These are phyloP conservation scores for Phaedon cochleariae DNA, from an alignment of 2,888 invertebrate genomes.

Conservation along the genomic window DNA sequence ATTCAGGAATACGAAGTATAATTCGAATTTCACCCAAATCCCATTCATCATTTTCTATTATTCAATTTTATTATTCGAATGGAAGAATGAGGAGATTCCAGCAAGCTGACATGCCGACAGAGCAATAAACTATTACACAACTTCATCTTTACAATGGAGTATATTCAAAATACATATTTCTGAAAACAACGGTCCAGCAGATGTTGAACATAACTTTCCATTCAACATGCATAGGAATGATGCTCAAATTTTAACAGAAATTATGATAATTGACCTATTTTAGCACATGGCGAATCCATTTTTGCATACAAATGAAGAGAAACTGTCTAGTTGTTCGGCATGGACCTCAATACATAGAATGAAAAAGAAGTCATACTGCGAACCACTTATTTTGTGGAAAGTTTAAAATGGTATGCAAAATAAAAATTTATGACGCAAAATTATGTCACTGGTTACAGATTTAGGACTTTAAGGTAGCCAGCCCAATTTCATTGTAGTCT, in stretches of 20 bases:
- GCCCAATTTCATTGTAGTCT: conserved; percentile 34
- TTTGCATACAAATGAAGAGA: conserved; percentile 38
- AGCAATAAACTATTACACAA: background rate
- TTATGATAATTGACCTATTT: conserved; percentile 46
- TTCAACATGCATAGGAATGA: conserved; percentile 26
- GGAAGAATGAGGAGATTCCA: too few species aligned
- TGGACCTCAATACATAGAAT: conserved; percentile 36
- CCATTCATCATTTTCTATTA: too few species aligned
- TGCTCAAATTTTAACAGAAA: conserved; percentile 25
- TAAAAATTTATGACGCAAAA: conserved; percentile 48
- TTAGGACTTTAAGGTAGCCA: conserved; percentile 35
- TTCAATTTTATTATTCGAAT: too few species aligned
- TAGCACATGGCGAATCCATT: conserved; percentile 41
- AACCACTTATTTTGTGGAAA: conserved; percentile 42
- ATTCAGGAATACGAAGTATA: too few species aligned
- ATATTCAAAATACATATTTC: conserved; percentile 33
- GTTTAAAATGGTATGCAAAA: conserved; percentile 50
- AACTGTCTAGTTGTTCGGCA: conserved; percentile 21
- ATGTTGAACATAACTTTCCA: conserved; percentile 31
- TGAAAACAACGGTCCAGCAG: conserved; percentile 29
- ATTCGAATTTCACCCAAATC: too few species aligned
- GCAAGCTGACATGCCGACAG: too few species aligned
- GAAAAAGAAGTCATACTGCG: conserved; percentile 44
- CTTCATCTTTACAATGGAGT: background rate
- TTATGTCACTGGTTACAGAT: conserved; percentile 40